A percentile compares a stretch with the other conserved stretches of the same genome.
Conservation (phyloP, 23 tunicate species). For the Pegea sp. region DNA sequence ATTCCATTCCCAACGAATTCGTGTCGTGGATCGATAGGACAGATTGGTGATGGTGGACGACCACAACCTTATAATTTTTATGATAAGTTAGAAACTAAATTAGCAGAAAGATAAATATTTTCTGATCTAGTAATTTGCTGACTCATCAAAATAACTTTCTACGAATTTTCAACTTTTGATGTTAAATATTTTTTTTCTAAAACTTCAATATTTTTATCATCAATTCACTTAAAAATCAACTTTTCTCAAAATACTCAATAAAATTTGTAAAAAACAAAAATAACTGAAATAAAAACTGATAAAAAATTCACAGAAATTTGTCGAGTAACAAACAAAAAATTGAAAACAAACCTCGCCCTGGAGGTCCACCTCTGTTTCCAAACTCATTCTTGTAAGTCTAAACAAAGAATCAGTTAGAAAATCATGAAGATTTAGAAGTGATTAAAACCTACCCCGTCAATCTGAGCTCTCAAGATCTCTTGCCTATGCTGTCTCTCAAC, state of each 20-base stretch:
- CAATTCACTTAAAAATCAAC: too few relatives aligned
- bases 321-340: too few relatives aligned
- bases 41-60: constrained; percentile 10
- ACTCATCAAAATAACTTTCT: too few relatives aligned
- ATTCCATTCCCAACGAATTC: constrained; percentile 45
- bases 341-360: constrained; percentile 1
- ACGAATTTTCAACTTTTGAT: too few relatives aligned
- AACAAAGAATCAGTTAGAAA: not conserved
- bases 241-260: too few relatives aligned
- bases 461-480: constrained; percentile 68
- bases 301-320: too few relatives aligned
- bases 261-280: not conserved
- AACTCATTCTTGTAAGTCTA: not conserved
- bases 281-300: too few relatives aligned
- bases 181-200: too few relatives aligned
- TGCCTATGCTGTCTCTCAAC: constrained; percentile 41
- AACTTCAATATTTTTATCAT: too few relatives aligned
- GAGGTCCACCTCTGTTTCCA: constrained; percentile 5
- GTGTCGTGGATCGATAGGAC: constrained; percentile 6
- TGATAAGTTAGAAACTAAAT: not conserved
- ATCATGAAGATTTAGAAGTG: not conserved
- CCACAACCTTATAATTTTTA: constrained; percentile 9
- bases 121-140: too few relatives aligned
- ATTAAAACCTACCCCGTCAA: constrained; percentile 59
- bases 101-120: too few relatives aligned